Base-by-base conservation (phyloP, 2,888 invertebrate species). In the Dione vanillae region DNA sequence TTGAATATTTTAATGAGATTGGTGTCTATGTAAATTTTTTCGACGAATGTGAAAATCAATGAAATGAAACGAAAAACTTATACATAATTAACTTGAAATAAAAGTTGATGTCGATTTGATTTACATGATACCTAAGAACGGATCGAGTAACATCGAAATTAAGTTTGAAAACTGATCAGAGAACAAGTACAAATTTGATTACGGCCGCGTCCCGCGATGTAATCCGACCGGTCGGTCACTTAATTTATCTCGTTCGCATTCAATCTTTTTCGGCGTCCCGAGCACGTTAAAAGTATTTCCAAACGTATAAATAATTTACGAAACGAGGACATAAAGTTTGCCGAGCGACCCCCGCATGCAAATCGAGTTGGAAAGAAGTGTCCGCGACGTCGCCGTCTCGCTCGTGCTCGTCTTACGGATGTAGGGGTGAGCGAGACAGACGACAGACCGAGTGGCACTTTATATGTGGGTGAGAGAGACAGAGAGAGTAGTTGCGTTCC, bases 291-390 rank as follows among this genome's bases (percentile, higher is more conserved):
- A 92, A 92, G 89, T 91, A 92, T 92, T 92, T 91, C 85, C 88
- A 88, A 92, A 92, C 85, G 90, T 84, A 91, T 93, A 91, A 92
- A 93, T 93, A 90, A 92, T 92, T 92, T 91, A 93, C 89, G 88
- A 87, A 91, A 89, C 88, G 91, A 92, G 92, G 91, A 92, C 92
- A 91, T 91, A 92, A 93, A 93, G 89, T 93, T 93, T 92, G 90
- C 86, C 83, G 84, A 86, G 87, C 89, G 89, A 90, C 89, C 91
- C 88, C 87, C 88, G 89, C 90, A 92, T 93, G 93, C 92, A 93
- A 93, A 93, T 93, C 88, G 89, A 91, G 92, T 92, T 91, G 89
- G 86, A 89, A 91, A 90, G 90, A 92, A 91, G 86, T 88, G 91
- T 89, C 88, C 85, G 85, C 86, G 83, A 80, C 81, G 80, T 70